Evolutionary conservation across 2,888 invertebrate genomes (phyloP).

Genomic region (Mystacides longicornis): DNA sequence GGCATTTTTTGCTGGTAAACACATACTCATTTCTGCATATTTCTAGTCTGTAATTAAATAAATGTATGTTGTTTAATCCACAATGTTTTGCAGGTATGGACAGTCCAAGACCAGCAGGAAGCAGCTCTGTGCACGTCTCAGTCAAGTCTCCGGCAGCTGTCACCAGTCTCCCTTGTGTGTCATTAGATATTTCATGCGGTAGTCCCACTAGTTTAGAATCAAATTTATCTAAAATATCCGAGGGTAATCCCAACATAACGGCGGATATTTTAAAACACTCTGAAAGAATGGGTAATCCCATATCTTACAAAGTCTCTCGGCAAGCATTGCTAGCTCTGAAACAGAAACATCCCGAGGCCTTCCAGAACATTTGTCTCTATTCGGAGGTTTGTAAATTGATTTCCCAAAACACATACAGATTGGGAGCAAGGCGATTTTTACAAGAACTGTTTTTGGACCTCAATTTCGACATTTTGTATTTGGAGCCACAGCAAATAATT

Average conservation of each 20-base stretch:
- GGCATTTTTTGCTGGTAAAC: slow-evolving; percentile 46
- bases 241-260: slow-evolving; percentile 18
- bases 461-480: slow-evolving; percentile 57
- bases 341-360: slow-evolving; percentile 63
- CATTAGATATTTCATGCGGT: slow-evolving; percentile 24
- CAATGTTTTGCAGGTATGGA: slow-evolving; percentile 20
- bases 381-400: slow-evolving; percentile 82
- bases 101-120: slow-evolving; percentile 28
- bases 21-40: too few relatives aligned
- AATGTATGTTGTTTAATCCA: too few relatives aligned
- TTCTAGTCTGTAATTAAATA: too few relatives aligned
- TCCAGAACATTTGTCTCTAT: slow-evolving; percentile 85
- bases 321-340: slow-evolving; percentile 70
- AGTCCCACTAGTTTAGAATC: slow-evolving; percentile 25
- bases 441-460: slow-evolving; percentile 91
- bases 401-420: slow-evolving; percentile 71
- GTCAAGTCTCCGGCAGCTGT: slow-evolving; percentile 20
- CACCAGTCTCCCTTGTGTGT: slow-evolving; percentile 20
- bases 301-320: slow-evolving; percentile 72
- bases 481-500: slow-evolving; percentile 46
- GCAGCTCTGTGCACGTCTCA: slow-evolving; percentile 12
- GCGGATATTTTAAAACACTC: slow-evolving; percentile 57
- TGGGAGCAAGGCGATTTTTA: slow-evolving; percentile 77
- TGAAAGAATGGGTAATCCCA: slow-evolving; percentile 70
- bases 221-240: slow-evolving; percentile 23